Evolutionary conservation across 2,888 invertebrate species (phyloP).

Genomic region (Caenorhabditis becei): DNA sequence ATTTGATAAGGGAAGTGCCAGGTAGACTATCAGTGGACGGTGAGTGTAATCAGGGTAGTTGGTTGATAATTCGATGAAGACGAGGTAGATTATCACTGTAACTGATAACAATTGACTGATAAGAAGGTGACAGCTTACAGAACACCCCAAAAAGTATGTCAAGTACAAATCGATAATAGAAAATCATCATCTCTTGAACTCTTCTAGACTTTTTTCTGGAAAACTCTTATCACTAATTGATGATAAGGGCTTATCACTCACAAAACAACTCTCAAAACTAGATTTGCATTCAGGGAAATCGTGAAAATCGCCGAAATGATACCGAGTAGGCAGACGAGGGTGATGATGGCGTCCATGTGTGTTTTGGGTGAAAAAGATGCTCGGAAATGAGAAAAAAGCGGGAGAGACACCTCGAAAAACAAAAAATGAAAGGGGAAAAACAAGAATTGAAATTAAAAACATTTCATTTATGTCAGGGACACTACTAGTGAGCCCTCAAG

Average conservation of each 20-base stretch:
- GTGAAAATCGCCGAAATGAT: constrained; percentile 4
- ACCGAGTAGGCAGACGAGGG: background rate
- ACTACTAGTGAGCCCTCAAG: too few relatives aligned
- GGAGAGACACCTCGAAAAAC: too few relatives aligned
- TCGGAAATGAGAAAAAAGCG: too few relatives aligned
- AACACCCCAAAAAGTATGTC: constrained; percentile 1
- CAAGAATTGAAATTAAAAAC: too few relatives aligned
- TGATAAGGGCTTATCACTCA: background rate
- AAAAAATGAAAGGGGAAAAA: too few relatives aligned
- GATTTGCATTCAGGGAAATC: background rate
- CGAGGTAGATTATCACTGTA: constrained; percentile 6
- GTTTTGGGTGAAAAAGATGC: too few relatives aligned
- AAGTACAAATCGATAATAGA: constrained; percentile 10
- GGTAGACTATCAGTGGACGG: constrained; percentile 1
- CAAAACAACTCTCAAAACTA: constrained; percentile 1
- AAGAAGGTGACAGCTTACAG: too few relatives aligned
- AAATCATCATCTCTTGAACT: constrained; percentile 3
- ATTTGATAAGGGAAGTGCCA: constrained; percentile 15
- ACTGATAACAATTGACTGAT: background rate
- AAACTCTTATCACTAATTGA: background rate
- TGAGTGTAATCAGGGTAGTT: background rate
- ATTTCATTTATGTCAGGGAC: too few relatives aligned
- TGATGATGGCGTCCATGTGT: constrained; percentile 11
- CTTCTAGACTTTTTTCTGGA: constrained; percentile 11
- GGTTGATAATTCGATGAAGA: constrained; percentile 2